Base-by-base conservation (phyloP, 1,140 invertebrate species). In the Heliconius hewitsoni region DNA sequence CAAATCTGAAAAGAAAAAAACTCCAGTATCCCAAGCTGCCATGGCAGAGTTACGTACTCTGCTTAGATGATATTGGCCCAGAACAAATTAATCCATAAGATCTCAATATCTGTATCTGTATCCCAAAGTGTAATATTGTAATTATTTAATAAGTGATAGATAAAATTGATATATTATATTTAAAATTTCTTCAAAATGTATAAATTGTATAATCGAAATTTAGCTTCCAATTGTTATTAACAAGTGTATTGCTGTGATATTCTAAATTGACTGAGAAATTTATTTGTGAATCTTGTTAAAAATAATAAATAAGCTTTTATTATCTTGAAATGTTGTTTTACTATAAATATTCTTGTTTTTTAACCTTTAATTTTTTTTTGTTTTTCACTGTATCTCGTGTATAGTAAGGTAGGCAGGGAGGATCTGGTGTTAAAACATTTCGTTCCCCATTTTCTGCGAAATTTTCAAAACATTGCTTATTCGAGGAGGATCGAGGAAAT, bases 1-100 rank as follows among this genome's bases (percentile, higher is more conserved):
- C 73, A 94, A 93, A 82, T 86, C 81, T 27, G 93, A 94, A 78
- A 89, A 88, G 73, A 94, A 93, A 60, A 94, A 89, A 71, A 91
- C 91, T 2, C 6, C 88, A 0, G 85, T 85, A 18, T 91, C 93
- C 5, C 89, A 93, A 74, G 83, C 88, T 0, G 93, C 93, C 11
- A 91, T 93, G 86, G 85, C 87, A 0, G 93, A 94, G 76, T 84
- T 94, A 1, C 84, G 86, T 16, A 89, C 87, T 57, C 85, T 94
- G 30, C 85, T 90, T 50, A 91, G 92, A 85, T 94, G 93, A 94
- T 88, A 87, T 81, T 80, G 76, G 83, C 73, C 74, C 71, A 83
- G 87, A 77, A 76, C 16, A 76, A 42, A 34, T 50, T 79, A 82
- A 76, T 60, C 8, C 46, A 66, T 77, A 79, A 77, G 85, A 86